These are phyloP conservation scores for Strix aluco DNA, from an alignment of 2,113 vertebrate genomes.

Conservation along the genomic window DNA sequence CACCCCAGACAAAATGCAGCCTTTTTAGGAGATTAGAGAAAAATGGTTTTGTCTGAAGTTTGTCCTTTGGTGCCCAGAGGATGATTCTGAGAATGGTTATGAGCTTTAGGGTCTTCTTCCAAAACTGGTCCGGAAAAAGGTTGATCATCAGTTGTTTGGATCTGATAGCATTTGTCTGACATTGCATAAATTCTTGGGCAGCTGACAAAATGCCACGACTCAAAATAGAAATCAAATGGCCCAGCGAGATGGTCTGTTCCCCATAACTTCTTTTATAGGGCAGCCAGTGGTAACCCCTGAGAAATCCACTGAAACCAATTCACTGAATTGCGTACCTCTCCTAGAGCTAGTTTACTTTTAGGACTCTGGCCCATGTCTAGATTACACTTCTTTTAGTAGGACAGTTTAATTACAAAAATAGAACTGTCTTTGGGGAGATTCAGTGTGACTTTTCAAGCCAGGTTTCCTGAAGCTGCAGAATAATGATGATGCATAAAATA, in stretches of 20 bases:
- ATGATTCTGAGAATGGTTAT: not conserved
- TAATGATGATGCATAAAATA: not conserved
- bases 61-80: not conserved
- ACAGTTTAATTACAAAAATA: not conserved
- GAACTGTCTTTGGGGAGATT: not conserved
- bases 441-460: not conserved
- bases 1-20: not conserved
- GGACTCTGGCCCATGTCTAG: not conserved
- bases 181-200: not conserved
- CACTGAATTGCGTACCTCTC: accelerated
- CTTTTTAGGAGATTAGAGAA: not conserved
- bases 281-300: not conserved
- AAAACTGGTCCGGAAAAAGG: not conserved
- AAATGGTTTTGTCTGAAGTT: not conserved
- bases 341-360: not conserved
- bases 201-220: slow-evolving; percentile 1
- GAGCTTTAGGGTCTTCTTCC: not conserved
- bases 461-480: not conserved
- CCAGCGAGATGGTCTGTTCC: not conserved
- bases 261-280: not conserved
- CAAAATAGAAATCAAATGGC: slow-evolving; percentile 1
- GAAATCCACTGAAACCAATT: not conserved
- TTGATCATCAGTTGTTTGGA: not conserved
- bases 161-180: not conserved
- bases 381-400: not conserved